Evolutionary conservation across 2,113 vertebrate species (phyloP), one percentile per base, ranked within the genome.

Genomic region (Arothron firmamentum): DNA sequence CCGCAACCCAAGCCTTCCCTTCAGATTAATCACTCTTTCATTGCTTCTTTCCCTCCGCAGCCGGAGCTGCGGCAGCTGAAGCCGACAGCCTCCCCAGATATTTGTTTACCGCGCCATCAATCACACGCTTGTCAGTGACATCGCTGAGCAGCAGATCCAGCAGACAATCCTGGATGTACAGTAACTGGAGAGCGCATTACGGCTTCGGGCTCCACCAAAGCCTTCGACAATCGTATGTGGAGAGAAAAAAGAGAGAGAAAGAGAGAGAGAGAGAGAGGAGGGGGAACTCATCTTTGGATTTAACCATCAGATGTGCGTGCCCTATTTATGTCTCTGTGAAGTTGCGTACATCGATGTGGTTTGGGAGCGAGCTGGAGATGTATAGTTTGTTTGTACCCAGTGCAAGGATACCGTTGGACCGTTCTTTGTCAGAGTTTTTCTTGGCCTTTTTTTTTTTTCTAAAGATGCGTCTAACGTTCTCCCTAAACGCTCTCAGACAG

Each of bases 81-180:
- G 77, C 80, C 67, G 71, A 74, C 77, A 81, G 74, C 77, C 70
- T 86, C 72, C 49, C 80, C 78, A 85, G 83, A 85, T 81, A 74
- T 83, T 86, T 89, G 86, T 90, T 89, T 87, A 87, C 84, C 60
- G 38, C 61, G 34, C 72, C 81, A 80, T 89, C 85, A 85, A 79
- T 87, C 88, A 85, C 74, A 28, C 70, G 48, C 58, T 74, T 79
- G 78, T 84, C 82, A 81, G 63, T 48, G 75, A 55, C 51, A 43
- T 75, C 68, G 78, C 80, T 74, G 65, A 56, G 75, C 77, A 75
- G 72, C 64, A 67, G 73, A 79, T 79, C 67, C 81, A 52, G 49
- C 52, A 79, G 70, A 81, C 76, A 69, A 69, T 69, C 68, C 48
- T 57, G 50, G 50, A 54, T 46, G 3, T 45, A 17, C 43, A 45